Conservation (phyloP, 2,797 vertebrate genomes). For the Cynodonichthys magdalenae region DNA sequence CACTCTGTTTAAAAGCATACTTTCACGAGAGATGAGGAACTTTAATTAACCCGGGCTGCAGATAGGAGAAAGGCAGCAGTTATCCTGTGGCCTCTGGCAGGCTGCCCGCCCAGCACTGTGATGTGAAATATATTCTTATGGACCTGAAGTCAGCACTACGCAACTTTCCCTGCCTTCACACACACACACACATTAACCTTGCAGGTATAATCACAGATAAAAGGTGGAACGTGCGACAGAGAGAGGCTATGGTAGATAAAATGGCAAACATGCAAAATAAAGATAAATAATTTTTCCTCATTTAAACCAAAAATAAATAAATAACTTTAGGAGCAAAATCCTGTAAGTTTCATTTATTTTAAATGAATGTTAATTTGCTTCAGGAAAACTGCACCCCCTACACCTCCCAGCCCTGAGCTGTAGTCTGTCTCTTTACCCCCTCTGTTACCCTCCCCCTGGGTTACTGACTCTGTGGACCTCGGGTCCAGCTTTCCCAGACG, state of each 20-base stretch:
- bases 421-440: slow-evolving; percentile 36
- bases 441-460: slow-evolving; percentile 38
- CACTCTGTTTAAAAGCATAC: slow-evolving; percentile 80
- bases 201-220: slow-evolving; percentile 58
- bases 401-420: slow-evolving; percentile 56
- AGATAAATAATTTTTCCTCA: slow-evolving; percentile 18
- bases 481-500: slow-evolving; percentile 77
- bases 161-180: slow-evolving; percentile 56
- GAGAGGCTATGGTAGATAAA: background rate
- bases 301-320: background rate
- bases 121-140: slow-evolving; percentile 75
- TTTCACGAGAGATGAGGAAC: slow-evolving; percentile 66
- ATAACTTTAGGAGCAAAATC: background rate
- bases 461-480: slow-evolving; percentile 72
- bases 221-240: slow-evolving; percentile 45
- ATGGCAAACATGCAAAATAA: slow-evolving; percentile 32
- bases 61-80: slow-evolving; percentile 58
- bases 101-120: slow-evolving; percentile 57
- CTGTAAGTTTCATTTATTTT: background rate
- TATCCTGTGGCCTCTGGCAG: slow-evolving; percentile 70
- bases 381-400: slow-evolving; percentile 28
- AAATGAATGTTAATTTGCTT: slow-evolving; percentile 16
- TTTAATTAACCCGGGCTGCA: slow-evolving; percentile 78
- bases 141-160: slow-evolving; percentile 63
- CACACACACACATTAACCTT: slow-evolving; percentile 72